phyloP scores from a whole-genome alignment of 2,113 vertebrate species.

The Hydrochoerus hydrochaeris region DNA sequence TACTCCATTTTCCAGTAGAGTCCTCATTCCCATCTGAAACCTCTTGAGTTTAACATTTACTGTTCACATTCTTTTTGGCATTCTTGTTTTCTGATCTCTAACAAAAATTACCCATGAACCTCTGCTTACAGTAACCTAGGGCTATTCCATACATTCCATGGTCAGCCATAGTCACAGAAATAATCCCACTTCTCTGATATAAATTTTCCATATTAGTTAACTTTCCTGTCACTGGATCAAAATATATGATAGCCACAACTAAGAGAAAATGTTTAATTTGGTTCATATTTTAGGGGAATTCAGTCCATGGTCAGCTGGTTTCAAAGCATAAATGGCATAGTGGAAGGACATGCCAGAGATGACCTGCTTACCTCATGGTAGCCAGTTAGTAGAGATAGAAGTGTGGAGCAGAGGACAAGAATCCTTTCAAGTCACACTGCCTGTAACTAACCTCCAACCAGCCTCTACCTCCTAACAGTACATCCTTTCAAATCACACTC shows the following conservation, averaged over 20 bases:
- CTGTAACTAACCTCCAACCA: no score
- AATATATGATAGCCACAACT: neutral
- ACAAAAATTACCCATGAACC: neutral
- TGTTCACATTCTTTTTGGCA: no score
- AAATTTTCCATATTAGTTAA: neutral
- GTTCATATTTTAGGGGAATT: no score
- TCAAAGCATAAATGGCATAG: no score
- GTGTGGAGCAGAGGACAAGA: neutral
- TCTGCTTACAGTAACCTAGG: neutral
- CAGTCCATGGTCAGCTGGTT: no score
- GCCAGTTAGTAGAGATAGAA: neutral
- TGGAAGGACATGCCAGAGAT: neutral
- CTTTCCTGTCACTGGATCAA: neutral
- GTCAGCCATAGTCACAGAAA: neutral
- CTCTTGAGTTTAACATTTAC: no score
- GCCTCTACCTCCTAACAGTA: no score
- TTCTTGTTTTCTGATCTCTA: no score
- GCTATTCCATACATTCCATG: neutral
- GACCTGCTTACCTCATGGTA: no score
- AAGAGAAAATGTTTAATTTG: neutral
- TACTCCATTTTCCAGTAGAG: neutral
- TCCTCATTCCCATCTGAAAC: no score
- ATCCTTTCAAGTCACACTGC: neutral
- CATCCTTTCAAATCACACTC: no score
- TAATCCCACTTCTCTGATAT: neutral